Conservation (phyloP, 2,888 invertebrate species). For the Physocephala rufipes region DNA sequence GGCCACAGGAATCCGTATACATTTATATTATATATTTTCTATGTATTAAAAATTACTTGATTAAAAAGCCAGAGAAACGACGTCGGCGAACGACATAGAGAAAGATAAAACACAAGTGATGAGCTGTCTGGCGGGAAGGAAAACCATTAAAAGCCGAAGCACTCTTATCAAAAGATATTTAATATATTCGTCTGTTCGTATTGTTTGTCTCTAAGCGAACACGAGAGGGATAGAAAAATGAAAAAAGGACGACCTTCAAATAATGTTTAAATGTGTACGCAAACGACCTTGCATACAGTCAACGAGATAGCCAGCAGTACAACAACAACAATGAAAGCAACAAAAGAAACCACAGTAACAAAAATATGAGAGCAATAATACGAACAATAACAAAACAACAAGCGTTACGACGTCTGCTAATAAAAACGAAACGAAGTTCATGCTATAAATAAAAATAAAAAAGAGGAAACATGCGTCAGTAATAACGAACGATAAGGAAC, state of each 20-base stretch:
- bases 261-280: slow-evolving; percentile 66
- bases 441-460: background rate
- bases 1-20: no score
- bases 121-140: background rate
- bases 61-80: slow-evolving; percentile 6
- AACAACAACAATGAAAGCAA: slow-evolving; percentile 21
- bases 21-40: no score
- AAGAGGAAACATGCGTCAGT: slow-evolving; percentile 35
- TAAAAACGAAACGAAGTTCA: slow-evolving; percentile 13
- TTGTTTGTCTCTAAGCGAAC: background rate
- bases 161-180: no score
- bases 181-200: no score
- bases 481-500: slow-evolving; percentile 2
- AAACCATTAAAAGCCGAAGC: slow-evolving; percentile 29
- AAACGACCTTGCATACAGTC: slow-evolving; percentile 65
- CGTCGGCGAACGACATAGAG: slow-evolving; percentile 27
- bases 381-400: slow-evolving; percentile 5
- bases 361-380: background rate
- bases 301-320: slow-evolving; percentile 52
- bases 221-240: slow-evolving; percentile 37
- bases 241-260: slow-evolving; percentile 67
- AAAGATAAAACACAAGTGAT: background rate
- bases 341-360: slow-evolving; percentile 26
- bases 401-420: background rate
- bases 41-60: no score